Percentiles rank a stretch among this genome's conserved stretches.
These are phyloP conservation scores for Thalpophila matura DNA, from an alignment of 2,888 invertebrate species.

Conservation along the genomic window DNA sequence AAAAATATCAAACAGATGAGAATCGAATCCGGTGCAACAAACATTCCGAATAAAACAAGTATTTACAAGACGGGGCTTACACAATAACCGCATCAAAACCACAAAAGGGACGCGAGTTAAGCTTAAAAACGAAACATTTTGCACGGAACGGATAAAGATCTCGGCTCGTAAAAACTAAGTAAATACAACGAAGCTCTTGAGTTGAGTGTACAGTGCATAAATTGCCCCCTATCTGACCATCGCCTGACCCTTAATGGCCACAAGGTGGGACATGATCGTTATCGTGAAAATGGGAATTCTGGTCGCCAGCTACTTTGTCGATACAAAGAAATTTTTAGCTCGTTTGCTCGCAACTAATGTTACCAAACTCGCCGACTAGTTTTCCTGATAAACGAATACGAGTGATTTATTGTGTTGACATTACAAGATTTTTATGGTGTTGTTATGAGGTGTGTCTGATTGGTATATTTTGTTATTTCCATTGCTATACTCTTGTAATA, in stretches of 20 bases:
- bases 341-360: conserved; percentile 77
- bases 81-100: conserved; percentile 61
- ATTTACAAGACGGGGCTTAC: conserved; percentile 46
- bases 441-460: conserved; percentile 45
- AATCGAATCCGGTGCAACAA: conserved; percentile 29
- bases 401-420: conserved; percentile 68
- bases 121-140: conserved; percentile 74
- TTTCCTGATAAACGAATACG: conserved; percentile 58
- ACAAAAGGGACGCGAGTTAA: conserved; percentile 54
- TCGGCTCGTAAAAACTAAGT: conserved; percentile 81
- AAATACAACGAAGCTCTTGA: conserved; percentile 81
- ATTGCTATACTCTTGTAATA: conserved; percentile 4
- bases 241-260: conserved; percentile 87
- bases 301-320: conserved; percentile 81
- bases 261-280: conserved; percentile 87
- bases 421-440: conserved; percentile 54
- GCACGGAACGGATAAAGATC: conserved; percentile 81
- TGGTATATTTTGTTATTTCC: conserved; percentile 39
- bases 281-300: conserved; percentile 85
- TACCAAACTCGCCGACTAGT: conserved; percentile 65
- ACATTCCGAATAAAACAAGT: conserved; percentile 38
- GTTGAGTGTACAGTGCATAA: conserved; percentile 87
- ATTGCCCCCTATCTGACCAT: conserved; percentile 86
- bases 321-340: conserved; percentile 84
- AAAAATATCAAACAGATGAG: conserved; percentile 7